Percentiles rank a stretch among this genome's conserved stretches.
Evolutionary conservation across 30 jellyfish, hydroid and myxozoan genomes (phyloP).

Genomic region (Aurelia coerulea): DNA sequence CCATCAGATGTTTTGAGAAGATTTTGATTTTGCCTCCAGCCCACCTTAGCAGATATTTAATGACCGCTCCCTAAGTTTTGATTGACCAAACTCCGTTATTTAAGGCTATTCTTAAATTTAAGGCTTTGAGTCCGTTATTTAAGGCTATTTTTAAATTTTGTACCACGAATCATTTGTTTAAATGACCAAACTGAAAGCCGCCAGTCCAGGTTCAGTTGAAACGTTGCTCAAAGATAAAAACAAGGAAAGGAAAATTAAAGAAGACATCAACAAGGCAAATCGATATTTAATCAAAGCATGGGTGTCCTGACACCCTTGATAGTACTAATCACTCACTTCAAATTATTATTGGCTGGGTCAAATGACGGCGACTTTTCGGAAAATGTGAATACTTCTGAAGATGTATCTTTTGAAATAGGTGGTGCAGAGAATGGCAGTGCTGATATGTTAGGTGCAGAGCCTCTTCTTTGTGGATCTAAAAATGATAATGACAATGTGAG

Average conservation of each 20-base stretch:
- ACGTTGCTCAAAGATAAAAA: background rate
- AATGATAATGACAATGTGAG: background rate
- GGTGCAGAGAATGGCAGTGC: conserved; percentile 59
- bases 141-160: no score
- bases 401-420: conserved; percentile 12
- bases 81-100: no score
- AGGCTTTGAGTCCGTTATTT: no score
- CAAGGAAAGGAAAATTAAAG: background rate
- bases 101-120: no score
- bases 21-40: no score
- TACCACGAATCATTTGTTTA: no score
- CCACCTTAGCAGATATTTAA: no score
- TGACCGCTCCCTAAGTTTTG: no score
- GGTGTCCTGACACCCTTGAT: no score
- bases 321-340: background rate
- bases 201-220: no score
- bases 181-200: no score
- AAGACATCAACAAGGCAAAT: background rate
- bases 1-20: no score
- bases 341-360: background rate
- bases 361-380: conserved; percentile 1
- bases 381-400: conserved; percentile 5
- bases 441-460: conserved; percentile 52
- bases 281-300: background rate
- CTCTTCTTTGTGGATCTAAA: conserved; percentile 60